These are phyloP conservation scores for Papilio polytes DNA, from an alignment of 1,140 invertebrate species.

Conservation along the genomic window DNA sequence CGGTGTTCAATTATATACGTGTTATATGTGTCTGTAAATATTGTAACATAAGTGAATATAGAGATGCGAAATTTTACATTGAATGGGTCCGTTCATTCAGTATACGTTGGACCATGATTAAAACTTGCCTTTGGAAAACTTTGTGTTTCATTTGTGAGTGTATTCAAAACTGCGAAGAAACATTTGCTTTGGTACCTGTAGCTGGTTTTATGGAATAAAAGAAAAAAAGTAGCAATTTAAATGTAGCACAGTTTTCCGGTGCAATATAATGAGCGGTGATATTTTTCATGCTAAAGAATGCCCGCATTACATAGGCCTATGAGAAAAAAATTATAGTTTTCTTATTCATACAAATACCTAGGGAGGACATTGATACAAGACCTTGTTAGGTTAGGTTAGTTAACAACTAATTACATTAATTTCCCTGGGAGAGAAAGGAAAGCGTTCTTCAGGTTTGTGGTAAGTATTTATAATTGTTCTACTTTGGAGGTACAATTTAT, in stretches of 20 bases:
- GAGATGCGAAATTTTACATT: slow-evolving; percentile 79
- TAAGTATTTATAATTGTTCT: not conserved
- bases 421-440: not conserved
- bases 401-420: not conserved
- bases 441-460: not conserved
- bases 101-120: slow-evolving; percentile 82
- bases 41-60: slow-evolving; percentile 78
- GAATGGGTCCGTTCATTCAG: slow-evolving; percentile 81
- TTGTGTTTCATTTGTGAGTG: slow-evolving; percentile 56
- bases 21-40: slow-evolving; percentile 79
- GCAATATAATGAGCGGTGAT: not conserved
- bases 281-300: not conserved
- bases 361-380: not conserved
- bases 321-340: not conserved
- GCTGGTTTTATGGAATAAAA: not conserved
- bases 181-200: not conserved
- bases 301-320: not conserved
- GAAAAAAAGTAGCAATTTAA: not conserved
- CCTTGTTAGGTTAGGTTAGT: not conserved
- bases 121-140: slow-evolving; percentile 78
- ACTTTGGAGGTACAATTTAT: not conserved
- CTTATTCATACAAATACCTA: not conserved
- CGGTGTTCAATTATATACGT: slow-evolving; percentile 71
- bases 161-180: slow-evolving; percentile 37
- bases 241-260: not conserved